phyloP scores from a whole-genome alignment of 2,113 vertebrate genomes.

The Thunnus thynnus region DNA sequence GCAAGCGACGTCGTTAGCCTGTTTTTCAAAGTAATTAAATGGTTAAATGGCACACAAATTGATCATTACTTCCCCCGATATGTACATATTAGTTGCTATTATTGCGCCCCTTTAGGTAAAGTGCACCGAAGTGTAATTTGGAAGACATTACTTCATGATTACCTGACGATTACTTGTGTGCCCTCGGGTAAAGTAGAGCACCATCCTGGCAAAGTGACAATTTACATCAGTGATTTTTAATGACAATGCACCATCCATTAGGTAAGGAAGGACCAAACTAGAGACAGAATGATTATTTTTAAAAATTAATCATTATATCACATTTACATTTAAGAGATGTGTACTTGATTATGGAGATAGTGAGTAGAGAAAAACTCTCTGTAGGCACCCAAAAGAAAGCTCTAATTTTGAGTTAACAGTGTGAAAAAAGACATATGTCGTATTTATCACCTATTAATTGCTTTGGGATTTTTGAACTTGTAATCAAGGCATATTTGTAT shows the following conservation, averaged over 20 bases:
- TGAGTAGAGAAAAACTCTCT: neutral
- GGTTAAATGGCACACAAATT: neutral
- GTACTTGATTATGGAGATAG: neutral
- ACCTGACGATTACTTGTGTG: neutral
- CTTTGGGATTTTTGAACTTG: slow-evolving; percentile 22
- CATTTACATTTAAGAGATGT: neutral
- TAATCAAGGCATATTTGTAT: neutral
- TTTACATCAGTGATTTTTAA: slow-evolving; percentile 5
- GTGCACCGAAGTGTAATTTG: neutral
- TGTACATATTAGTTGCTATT: slow-evolving; percentile 20
- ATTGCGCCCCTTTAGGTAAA: slow-evolving; percentile 2
- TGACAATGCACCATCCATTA: neutral
- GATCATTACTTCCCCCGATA: neutral
- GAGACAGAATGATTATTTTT: neutral
- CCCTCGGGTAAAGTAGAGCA: slow-evolving; percentile 2
- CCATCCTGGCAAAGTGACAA: neutral
- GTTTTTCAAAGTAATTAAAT: neutral
- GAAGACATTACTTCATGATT: slow-evolving; percentile 9
- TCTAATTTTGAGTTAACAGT: neutral
- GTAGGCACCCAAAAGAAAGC: neutral
- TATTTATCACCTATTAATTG: neutral
- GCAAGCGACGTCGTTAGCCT: neutral
- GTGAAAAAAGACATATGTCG: too few species aligned
- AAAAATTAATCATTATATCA: neutral
- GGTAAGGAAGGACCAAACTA: neutral